phyloP scores from a whole-genome alignment of 1,140 invertebrate species.

The Tigriopus japonicus region DNA sequence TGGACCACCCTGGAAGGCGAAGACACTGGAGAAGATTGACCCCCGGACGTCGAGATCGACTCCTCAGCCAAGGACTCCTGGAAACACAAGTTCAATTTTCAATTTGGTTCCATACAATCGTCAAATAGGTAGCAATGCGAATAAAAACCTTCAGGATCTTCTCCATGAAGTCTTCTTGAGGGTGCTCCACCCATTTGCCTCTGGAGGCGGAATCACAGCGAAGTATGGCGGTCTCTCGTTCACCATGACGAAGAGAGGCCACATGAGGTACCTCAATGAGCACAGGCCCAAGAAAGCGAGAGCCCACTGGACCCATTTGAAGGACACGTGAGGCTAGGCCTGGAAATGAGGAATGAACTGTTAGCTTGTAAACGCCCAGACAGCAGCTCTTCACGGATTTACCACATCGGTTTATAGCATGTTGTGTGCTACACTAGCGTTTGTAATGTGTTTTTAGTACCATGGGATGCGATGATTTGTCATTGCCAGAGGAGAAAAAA shows the following conservation, averaged over 20 bases:
- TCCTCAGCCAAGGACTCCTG: no score
- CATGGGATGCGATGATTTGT: no score
- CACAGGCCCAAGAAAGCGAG: conserved; percentile 71
- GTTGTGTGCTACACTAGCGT: no score
- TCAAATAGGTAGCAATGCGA: no score
- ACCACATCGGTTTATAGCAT: no score
- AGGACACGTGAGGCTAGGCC: conserved; percentile 72
- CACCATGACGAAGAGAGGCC: conserved; percentile 82
- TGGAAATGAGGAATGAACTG: not conserved
- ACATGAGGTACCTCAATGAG: conserved; percentile 53
- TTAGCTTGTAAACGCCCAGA: not conserved
- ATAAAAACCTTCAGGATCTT: not conserved
- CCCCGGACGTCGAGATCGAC: no score
- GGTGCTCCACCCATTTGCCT: not conserved
- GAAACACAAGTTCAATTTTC: no score
- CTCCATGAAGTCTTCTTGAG: not conserved
- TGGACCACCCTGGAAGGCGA: no score
- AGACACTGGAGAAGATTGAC: no score
- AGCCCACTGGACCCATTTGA: conserved; percentile 88
- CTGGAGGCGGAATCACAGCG: conserved; percentile 61
- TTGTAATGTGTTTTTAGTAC: no score
- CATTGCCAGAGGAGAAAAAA: no score
- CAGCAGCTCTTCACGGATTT: not conserved
- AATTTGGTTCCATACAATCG: no score
- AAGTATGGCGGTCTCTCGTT: conserved; percentile 91